Base-by-base conservation (phyloP, 2,888 invertebrate genomes). In the Epirrhoe tristata region DNA sequence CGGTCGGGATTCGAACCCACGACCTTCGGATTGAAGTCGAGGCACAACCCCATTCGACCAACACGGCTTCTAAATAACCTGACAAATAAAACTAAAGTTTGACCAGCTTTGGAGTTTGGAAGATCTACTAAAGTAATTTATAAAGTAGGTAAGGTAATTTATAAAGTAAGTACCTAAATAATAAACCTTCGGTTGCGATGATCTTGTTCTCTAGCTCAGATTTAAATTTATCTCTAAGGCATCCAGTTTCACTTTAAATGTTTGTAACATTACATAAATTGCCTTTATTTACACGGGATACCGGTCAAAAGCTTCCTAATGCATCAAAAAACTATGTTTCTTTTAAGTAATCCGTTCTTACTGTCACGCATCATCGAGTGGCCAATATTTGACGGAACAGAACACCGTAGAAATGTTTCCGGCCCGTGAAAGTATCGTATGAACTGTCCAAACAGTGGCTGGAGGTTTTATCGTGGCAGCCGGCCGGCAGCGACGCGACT, bases 321-420 rank as follows among this genome's bases (percentile, higher is more conserved):
- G 56, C 46, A 57, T 31, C 55, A 43, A 51, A 58, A 63, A 54
- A 46, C 2, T 32, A 67, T 66, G 71, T 67, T 73, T 72, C 61
- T 65, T 64, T 74, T 72, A 75, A 71, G 79, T 83, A 84, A 82
- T 83, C 83, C 77, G 81, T 81, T 79, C 81, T 82, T 85, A 84
- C 75, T 81, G 88, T 81, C 87, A 86, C 87, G 91, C 91, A 85
- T 90, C 89, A 83, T 88, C 83, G 91, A 91, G 87, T 87, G 87
- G 77, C 86, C 88, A 93, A 93, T 93, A 91, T 93, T 93, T 93
- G 87, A 84, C 77, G 85, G 88, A 89, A 90, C 78, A 82, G 87
- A 86, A 89, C 86, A 88, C 90, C 86, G 83, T 87, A 83, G 86
- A 90, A 89, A 90, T 85, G 91, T 90, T 91, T 93, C 93, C 93